phyloP scores from a whole-genome alignment of 2,888 invertebrate species.

The Caenorhabditis virilis region DNA sequence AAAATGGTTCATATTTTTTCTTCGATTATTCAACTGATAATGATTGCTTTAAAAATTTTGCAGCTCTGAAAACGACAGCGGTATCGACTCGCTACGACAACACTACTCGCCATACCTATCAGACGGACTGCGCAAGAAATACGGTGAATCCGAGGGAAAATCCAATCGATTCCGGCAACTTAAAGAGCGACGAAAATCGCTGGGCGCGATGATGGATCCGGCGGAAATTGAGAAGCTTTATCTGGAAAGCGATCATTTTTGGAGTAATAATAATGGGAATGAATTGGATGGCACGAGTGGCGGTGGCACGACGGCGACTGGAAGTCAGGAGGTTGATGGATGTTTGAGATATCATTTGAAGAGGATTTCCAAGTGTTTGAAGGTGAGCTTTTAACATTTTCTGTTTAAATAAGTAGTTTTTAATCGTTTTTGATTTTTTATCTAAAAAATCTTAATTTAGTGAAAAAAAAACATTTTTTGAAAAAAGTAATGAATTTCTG shows the following conservation, averaged over 20 bases:
- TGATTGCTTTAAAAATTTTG: too few relatives aligned
- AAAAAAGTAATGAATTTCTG: too few relatives aligned
- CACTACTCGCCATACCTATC: slow-evolving; percentile 56
- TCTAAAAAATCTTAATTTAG: too few relatives aligned
- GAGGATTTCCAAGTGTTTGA: slow-evolving; percentile 42
- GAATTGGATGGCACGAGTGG: neutral
- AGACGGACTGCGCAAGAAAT: slow-evolving; percentile 27
- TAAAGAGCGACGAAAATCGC: slow-evolving; percentile 58
- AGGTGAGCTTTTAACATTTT: too few relatives aligned
- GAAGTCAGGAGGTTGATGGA: slow-evolving; percentile 57
- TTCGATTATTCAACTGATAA: too few relatives aligned
- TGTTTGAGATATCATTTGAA: slow-evolving; percentile 61
- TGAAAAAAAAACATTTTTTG: too few relatives aligned
- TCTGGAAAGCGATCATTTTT: slow-evolving; percentile 51
- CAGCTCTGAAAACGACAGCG: slow-evolving; percentile 65
- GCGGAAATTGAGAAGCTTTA: slow-evolving; percentile 50
- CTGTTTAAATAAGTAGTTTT: too few relatives aligned
- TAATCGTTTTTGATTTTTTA: too few relatives aligned
- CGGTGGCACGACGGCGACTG: slow-evolving; percentile 43
- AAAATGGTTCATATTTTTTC: neutral
- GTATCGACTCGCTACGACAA: slow-evolving; percentile 64
- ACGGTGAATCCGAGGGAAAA: slow-evolving; percentile 26
- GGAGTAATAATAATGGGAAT: slow-evolving; percentile 25
- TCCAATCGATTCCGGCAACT: slow-evolving; percentile 50
- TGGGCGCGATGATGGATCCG: slow-evolving; percentile 57